Conservation (phyloP, 2,113 vertebrate genomes). For the Larimichthys polyactis region DNA sequence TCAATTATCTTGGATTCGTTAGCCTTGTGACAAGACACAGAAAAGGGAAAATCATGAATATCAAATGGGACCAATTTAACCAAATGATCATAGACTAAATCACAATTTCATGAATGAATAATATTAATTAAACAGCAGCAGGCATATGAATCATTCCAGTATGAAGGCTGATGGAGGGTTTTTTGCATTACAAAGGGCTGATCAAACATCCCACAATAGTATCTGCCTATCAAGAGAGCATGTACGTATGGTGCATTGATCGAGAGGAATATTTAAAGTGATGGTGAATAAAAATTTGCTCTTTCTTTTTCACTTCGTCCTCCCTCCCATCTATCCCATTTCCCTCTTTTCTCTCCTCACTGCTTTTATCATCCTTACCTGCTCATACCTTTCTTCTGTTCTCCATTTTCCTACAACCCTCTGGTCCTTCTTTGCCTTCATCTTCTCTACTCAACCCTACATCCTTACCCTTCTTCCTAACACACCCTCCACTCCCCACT, state of each 20-base stretch:
- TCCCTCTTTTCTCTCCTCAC: background rate
- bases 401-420: background rate
- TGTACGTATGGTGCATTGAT: constrained; percentile 24
- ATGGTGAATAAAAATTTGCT: constrained; percentile 24
- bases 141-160: constrained; percentile 71
- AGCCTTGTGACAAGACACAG: constrained; percentile 77
- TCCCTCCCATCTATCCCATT: background rate
- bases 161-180: constrained; percentile 50
- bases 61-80: constrained; percentile 82
- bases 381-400: background rate
- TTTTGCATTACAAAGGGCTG: constrained; percentile 69
- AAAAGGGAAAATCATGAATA: constrained; percentile 83
- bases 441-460: background rate
- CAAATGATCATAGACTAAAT: constrained; percentile 83
- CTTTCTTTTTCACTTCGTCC: constrained; percentile 25
- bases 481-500: constrained; percentile 28
- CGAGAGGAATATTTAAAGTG: constrained; percentile 41
- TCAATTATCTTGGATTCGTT: constrained; percentile 84
- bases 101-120: constrained; percentile 85
- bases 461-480: background rate
- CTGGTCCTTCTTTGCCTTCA: background rate
- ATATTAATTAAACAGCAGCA: constrained; percentile 81
- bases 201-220: constrained; percentile 63
- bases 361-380: constrained; percentile 7
- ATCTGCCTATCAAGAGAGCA: constrained; percentile 38